A percentile compares a stretch with the other conserved stretches of the same genome.
phyloP scores from a whole-genome alignment of 1,140 invertebrate genomes.

The Drosophila mojavensis region DNA sequence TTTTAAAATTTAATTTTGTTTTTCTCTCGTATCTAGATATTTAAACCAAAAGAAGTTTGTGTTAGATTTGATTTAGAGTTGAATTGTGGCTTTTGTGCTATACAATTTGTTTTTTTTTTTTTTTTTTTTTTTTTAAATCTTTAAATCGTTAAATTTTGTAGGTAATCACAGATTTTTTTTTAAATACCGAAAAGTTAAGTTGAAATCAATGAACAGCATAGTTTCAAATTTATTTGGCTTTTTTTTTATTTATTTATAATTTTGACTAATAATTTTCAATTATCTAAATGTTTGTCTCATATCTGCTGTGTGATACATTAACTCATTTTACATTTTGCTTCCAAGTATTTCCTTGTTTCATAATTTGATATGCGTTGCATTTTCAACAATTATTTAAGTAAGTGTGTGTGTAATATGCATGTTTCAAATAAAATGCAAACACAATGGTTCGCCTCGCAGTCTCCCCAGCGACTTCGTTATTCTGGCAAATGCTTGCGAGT shows the following conservation, averaged over 20 bases:
- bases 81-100: conserved; percentile 52
- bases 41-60: conserved; percentile 37
- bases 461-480: neutral
- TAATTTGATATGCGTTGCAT: conserved; percentile 80
- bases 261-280: conserved; percentile 83
- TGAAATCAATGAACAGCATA: conserved; percentile 76
- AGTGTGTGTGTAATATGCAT: neutral
- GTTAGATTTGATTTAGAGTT: conserved; percentile 45
- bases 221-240: conserved; percentile 65
- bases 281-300: conserved; percentile 70
- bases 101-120: conserved; percentile 57
- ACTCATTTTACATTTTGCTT: conserved; percentile 20
- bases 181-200: conserved; percentile 78
- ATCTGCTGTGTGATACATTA: conserved; percentile 46
- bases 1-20: conserved; percentile 18
- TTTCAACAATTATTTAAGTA: conserved; percentile 45
- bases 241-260: conserved; percentile 53
- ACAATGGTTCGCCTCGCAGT: neutral
- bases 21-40: conserved; percentile 10
- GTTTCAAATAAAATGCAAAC: conserved; percentile 11
- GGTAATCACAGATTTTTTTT: conserved; percentile 84
- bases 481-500: neutral
- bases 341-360: conserved; percentile 45
- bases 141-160: conserved; percentile 80
- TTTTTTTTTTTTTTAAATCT: conserved; percentile 22